Conservation (phyloP, 2,888 invertebrate genomes). For the Tiliacea aurago region DNA sequence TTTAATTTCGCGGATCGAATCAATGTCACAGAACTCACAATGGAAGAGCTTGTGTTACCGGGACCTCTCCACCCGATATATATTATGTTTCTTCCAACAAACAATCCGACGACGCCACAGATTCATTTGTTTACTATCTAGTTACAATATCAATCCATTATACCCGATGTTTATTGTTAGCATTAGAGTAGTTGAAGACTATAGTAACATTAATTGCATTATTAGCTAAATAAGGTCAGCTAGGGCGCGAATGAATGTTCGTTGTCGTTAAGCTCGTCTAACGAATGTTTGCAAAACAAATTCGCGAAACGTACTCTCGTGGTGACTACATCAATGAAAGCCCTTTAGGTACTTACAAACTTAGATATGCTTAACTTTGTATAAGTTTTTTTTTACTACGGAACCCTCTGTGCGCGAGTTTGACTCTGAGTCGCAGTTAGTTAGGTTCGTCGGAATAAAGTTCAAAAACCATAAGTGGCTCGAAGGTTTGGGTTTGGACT, state of each 20-base stretch:
- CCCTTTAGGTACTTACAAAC: not conserved
- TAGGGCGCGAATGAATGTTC: not conserved
- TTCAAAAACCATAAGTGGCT: not conserved
- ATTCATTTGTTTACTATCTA: constrained; percentile 52
- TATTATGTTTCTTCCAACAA: constrained; percentile 21
- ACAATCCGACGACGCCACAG: constrained; percentile 12
- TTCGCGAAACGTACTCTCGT: not conserved
- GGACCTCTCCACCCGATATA: constrained; percentile 1
- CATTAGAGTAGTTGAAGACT: constrained; percentile 32
- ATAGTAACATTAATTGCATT: constrained; percentile 19
- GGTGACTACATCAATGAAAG: too few species aligned
- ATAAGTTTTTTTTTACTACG: not conserved
- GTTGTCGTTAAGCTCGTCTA: not conserved
- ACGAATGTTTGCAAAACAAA: not conserved
- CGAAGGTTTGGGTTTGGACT: not conserved
- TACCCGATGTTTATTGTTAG: constrained; percentile 38
- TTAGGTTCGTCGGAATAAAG: not conserved
- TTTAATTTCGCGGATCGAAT: not conserved
- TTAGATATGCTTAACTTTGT: too few species aligned
- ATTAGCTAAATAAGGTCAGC: not conserved
- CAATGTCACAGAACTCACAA: not conserved
- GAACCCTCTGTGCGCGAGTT: not conserved
- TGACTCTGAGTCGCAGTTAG: not conserved
- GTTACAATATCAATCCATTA: constrained; percentile 48
- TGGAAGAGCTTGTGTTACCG: not conserved